These are phyloP conservation scores for Cheilosia vernalis DNA, from an alignment of 2,888 invertebrate genomes.

Conservation along the genomic window DNA sequence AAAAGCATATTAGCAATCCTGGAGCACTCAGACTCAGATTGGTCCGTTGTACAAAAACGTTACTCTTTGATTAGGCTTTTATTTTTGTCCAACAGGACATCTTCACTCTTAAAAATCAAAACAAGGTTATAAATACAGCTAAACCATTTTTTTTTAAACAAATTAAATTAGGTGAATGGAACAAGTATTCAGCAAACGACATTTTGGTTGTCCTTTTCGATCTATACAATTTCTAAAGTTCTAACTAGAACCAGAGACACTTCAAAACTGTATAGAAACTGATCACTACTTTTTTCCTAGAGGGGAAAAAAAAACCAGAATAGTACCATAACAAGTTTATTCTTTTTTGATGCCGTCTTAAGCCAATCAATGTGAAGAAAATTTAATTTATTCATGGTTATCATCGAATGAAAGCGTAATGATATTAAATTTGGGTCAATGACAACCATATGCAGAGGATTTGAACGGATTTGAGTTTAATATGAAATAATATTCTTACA, in stretches of 20 bases:
- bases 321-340: background rate
- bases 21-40: too few relatives aligned
- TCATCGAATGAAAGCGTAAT: background rate
- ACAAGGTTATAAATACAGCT: too few relatives aligned
- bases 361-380: background rate
- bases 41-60: too few relatives aligned
- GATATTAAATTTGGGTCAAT: background rate
- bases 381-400: background rate
- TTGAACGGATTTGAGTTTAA: background rate
- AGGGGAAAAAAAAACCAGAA: background rate
- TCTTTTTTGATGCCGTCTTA: background rate
- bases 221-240: background rate
- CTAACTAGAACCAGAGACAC: background rate
- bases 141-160: too few relatives aligned
- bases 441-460: background rate
- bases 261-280: background rate
- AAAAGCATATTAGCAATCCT: too few relatives aligned
- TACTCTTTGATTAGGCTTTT: too few relatives aligned
- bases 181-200: slow-evolving; percentile 3
- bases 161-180: background rate
- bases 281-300: background rate
- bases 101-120: too few relatives aligned
- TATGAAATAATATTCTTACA: background rate
- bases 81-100: too few relatives aligned
- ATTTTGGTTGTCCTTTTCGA: background rate